A percentile compares a stretch with the other conserved stretches of the same genome.
Evolutionary conservation across 2,113 vertebrate species (phyloP).

Genomic region (Trematomus loennbergii): DNA sequence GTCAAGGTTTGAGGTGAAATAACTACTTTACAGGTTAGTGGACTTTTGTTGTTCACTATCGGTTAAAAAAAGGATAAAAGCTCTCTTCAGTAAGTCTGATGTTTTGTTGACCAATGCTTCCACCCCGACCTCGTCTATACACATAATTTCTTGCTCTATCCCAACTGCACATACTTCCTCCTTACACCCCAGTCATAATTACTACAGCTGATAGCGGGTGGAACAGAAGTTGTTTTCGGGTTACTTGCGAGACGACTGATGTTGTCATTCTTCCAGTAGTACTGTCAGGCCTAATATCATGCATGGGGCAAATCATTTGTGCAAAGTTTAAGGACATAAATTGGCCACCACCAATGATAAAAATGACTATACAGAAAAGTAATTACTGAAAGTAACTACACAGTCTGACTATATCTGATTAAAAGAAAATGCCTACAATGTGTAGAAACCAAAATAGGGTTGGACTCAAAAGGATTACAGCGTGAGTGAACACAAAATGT

Average conservation of each 20-base stretch:
- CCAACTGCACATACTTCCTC: background rate
- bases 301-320: too few relatives aligned
- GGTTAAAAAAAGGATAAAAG: background rate
- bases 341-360: background rate
- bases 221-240: slow-evolving; percentile 2
- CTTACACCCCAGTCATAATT: slow-evolving; percentile 32
- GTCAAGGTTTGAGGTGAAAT: background rate
- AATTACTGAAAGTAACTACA: background rate
- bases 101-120: slow-evolving; percentile 1
- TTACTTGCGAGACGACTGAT: slow-evolving; percentile 24
- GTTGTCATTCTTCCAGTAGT: background rate
- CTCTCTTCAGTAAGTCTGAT: background rate
- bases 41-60: background rate
- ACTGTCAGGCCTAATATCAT: too few relatives aligned
- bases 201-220: background rate
- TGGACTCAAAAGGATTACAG: background rate
- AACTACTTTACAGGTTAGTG: background rate
- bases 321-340: background rate
- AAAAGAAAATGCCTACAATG: fast-evolving
- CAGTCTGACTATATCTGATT: background rate
- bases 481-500: background rate
- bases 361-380: background rate
- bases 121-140: background rate
- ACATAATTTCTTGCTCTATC: background rate
- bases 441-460: background rate